Evolutionary conservation across 2,797 vertebrate genomes (phyloP), one percentile per base, ranked within the genome.

Genomic region (Scyliorhinus canicula): DNA sequence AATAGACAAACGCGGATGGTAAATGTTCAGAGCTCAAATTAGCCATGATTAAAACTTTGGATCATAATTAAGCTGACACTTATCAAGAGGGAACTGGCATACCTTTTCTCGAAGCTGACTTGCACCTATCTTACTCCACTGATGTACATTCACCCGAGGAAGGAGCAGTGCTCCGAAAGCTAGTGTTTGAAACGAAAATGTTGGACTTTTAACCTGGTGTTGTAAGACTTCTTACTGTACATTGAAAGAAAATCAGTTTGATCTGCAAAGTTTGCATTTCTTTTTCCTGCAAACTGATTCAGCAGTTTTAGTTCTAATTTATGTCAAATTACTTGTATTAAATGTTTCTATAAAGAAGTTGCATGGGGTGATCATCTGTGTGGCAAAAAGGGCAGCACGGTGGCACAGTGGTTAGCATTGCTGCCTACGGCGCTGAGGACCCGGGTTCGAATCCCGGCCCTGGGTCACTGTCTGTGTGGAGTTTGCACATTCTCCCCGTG

Each of bases 31-130:
- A 90, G 86, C 86, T 90, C 86, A 60, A 90, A 63, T 90, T 90
- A 90, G 57, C 55, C 55, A 63, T 90, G 86, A n/a, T 60, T 90
- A 90, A 90, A 63, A n/a, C 55, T 90, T 90, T 60, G 57, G 55
- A 90, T 60, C 63, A 90, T 60, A 90, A 40, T 63, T 90, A 90
- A 21, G 55, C 35, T 90, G 86, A 60, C 35, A 63, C 35, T 90
- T 90, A 60, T 44, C 77, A 82, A 82, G 77, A 82, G 31, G 86
- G 52, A 55, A 86, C 47, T 86, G 47, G 47, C 47, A 31, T 90
- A n/a, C 52, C 21, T 35, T 63, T 55, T 55, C 55, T 9, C 40
- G 31, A 60, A 35, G 19, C 55, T 40, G 86, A 57, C 55, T 21
- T 60, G 52, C 47, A 31, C 12, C 84, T 86, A 12, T 86, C 52